phyloP scores from a whole-genome alignment of 2,888 invertebrate genomes.

The Acanthosepion esculentum region DNA sequence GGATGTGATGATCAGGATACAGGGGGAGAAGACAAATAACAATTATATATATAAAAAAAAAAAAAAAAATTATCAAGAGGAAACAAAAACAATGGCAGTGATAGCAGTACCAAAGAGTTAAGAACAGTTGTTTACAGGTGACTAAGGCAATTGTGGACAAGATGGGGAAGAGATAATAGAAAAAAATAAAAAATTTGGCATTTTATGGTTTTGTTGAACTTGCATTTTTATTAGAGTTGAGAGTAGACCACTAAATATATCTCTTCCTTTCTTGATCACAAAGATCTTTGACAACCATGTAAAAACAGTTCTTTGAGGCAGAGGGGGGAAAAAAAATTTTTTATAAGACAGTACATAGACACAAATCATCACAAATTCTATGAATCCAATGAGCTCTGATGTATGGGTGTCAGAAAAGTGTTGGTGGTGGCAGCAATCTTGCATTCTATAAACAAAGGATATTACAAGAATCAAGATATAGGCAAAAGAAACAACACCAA shows the following conservation, averaged over 20 bases:
- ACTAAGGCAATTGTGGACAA: not conserved
- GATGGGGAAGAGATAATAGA: not conserved
- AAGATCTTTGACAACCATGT: not conserved
- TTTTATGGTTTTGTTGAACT: too few species aligned
- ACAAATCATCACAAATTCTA: not conserved
- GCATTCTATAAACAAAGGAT: not conserved
- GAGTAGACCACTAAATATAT: too few species aligned
- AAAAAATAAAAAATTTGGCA: not conserved
- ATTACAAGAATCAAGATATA: not conserved
- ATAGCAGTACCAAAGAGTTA: not conserved
- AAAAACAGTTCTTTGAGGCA: not conserved
- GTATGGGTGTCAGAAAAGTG: not conserved
- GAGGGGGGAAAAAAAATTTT: not conserved
- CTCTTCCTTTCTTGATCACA: not conserved
- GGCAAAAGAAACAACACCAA: not conserved
- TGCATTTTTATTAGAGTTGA: too few species aligned
- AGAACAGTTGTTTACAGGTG: not conserved
- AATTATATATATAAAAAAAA: not conserved
- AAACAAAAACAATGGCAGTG: not conserved
- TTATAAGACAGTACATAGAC: not conserved
- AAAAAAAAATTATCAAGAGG: not conserved
- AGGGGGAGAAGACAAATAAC: not conserved
- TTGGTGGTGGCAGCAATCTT: not conserved
- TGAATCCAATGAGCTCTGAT: not conserved
- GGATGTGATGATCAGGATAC: not conserved